Evolutionary conservation across 2,888 invertebrate genomes (phyloP), one percentile per base, ranked within the genome.

Genomic region (Pharmacophagus antenor): DNA sequence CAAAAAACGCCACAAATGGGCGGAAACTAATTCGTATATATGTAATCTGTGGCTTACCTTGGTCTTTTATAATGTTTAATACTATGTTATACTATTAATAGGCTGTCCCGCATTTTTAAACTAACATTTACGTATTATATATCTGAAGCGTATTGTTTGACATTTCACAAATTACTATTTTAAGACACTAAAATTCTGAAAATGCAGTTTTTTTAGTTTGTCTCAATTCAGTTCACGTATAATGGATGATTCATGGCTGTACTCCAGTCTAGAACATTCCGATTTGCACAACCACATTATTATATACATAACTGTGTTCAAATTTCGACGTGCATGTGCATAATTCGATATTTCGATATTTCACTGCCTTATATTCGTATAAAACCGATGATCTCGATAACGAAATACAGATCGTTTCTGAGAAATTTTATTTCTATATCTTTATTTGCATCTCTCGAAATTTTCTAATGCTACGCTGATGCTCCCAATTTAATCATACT

Each of bases 381-480:
- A 27, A 51, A 31, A 37, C 15, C 27, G 15, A 51, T 31, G 49
- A 31, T 55, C 44, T 18, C 44, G 22, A 59, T 44, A 59, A 27
- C 48, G 48, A 54, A 47, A 42, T 41, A 25, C 21, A 15, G 22
- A 27, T 53, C 27, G 21, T 4, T 54, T 55, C 49, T 27, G 27
- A 25, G 50, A 50, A 42, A 49, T 18, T 59, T 42, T 42, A 21
- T n/a, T 3, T n/a, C n/a, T n/a, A n/a, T n/a, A 56, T 54, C 22
- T 59, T 54, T 41, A 42, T 59, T 47, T 37, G 47, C 20, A 47
- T 47, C 52, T 47, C 48, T 58, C 20, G 12, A 20, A 37, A 37
- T 10, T 53, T 58, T 53, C 37, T 22, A 22, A 37, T 53, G 52
- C 23, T 46, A 8, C 37, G 46, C 37, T 42, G n/a, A n/a, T 31